These are phyloP conservation scores for Sebastes trivittatus DNA, from an alignment of 2,797 vertebrate genomes.

Conservation along the genomic window DNA sequence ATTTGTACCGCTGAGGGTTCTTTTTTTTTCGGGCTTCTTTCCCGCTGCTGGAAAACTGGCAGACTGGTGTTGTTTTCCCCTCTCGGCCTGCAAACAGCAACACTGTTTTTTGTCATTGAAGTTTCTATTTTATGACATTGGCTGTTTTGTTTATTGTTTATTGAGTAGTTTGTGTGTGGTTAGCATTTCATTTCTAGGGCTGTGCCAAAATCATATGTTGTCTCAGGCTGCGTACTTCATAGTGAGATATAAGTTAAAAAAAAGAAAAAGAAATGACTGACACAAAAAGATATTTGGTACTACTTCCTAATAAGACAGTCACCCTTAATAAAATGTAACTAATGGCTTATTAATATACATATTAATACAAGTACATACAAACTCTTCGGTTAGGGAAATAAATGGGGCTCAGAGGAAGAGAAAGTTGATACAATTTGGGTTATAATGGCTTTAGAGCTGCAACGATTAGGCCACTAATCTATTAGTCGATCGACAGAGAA, in stretches of 20 bases:
- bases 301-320: background rate
- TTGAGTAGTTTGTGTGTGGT: background rate
- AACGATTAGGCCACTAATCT: too few relatives aligned
- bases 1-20: background rate
- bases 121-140: background rate
- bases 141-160: background rate
- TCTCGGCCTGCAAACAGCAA: background rate
- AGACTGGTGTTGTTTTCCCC: background rate
- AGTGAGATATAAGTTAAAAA: background rate
- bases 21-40: background rate
- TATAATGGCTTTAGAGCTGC: too few relatives aligned
- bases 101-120: background rate
- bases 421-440: background rate
- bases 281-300: background rate
- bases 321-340: background rate
- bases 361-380: background rate
- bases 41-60: conserved; percentile 11
- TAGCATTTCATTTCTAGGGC: background rate
- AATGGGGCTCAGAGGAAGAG: background rate
- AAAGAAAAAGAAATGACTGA: too few relatives aligned
- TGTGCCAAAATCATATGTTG: background rate
- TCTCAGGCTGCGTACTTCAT: background rate
- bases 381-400: background rate
- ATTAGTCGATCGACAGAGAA: too few relatives aligned
- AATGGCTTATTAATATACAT: background rate